Percentiles rank a stretch among this genome's conserved stretches.
These are phyloP conservation scores for Phasia obesa DNA, from an alignment of 2,888 invertebrate genomes.

Conservation along the genomic window DNA sequence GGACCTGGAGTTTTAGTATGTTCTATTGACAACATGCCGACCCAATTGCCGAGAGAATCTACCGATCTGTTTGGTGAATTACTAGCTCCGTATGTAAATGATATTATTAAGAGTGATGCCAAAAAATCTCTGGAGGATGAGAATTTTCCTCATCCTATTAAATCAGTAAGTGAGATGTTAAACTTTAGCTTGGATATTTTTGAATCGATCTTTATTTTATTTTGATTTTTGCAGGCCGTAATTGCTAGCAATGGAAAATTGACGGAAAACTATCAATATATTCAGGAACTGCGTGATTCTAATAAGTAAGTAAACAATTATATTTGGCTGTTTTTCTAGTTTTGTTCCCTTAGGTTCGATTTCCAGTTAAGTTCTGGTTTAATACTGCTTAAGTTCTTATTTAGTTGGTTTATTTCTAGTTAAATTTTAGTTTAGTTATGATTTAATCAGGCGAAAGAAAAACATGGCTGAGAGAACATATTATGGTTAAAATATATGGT, in stretches of 20 bases:
- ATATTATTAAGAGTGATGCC: slow-evolving; percentile 94
- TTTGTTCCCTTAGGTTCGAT: background rate
- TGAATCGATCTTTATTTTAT: background rate
- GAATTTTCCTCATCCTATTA: slow-evolving; percentile 84
- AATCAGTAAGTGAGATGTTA: slow-evolving; percentile 75
- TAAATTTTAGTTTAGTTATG: too few species aligned
- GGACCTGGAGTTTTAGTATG: slow-evolving; percentile 99
- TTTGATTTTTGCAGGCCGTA: slow-evolving; percentile 88
- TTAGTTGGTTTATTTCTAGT: too few species aligned
- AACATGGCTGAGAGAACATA: too few species aligned
- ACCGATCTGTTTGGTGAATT: slow-evolving; percentile 99
- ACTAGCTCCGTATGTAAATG: slow-evolving; percentile 92
- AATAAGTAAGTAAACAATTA: slow-evolving; percentile 83
- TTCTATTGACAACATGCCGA: slow-evolving; percentile 99
- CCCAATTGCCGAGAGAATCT: slow-evolving; percentile 97
- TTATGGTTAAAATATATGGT: too few species aligned
- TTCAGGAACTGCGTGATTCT: slow-evolving; percentile 91
- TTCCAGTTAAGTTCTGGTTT: background rate
- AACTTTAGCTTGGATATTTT: background rate
- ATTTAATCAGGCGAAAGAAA: too few species aligned
- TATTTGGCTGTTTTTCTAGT: background rate
- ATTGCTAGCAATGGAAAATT: slow-evolving; percentile 97
- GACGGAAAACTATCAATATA: slow-evolving; percentile 97
- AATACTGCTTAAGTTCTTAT: background rate
- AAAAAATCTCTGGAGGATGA: slow-evolving; percentile 90